These are phyloP conservation scores for Oreotrochilus melanogaster DNA, from an alignment of 2,113 vertebrate genomes.

Conservation along the genomic window DNA sequence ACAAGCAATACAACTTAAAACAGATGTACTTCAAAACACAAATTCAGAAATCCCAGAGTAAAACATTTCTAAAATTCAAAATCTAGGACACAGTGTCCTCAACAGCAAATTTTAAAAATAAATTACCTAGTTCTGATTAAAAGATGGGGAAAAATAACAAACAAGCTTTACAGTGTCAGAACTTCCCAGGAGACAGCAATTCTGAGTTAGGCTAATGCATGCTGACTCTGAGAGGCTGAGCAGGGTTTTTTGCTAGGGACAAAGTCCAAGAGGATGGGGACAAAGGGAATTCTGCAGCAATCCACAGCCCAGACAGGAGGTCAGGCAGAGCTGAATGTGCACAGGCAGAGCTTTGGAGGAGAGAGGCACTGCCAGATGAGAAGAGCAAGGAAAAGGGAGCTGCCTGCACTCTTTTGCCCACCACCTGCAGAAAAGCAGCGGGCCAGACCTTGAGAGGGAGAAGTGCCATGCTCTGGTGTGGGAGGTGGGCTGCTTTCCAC, in stretches of 20 bases:
- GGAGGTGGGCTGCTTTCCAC: rapidly evolving
- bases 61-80: not conserved
- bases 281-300: not conserved
- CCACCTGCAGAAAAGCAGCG: not conserved
- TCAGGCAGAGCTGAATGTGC: not conserved
- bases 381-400: not conserved
- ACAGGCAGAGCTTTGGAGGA: not conserved
- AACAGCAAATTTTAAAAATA: not conserved
- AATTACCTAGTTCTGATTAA: constrained; percentile 1
- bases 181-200: constrained; percentile 21
- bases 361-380: not conserved
- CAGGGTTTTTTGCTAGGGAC: not conserved
- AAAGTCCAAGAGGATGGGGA: constrained; percentile 17
- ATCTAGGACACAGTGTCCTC: not conserved
- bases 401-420: not conserved
- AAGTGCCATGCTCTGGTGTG: not conserved
- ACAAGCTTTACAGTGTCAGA: not conserved
- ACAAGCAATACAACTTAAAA: not conserved
- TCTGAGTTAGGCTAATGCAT: not conserved
- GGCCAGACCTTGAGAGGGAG: not conserved
- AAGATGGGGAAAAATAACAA: not conserved
- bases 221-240: constrained; percentile 3
- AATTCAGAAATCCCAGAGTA: constrained; percentile 9
- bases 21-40: not conserved
- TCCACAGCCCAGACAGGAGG: not conserved